A percentile compares a stretch with the other conserved stretches of the same genome.
Conservation (phyloP, 2,797 vertebrate species). For the Tadarida brasiliensis region DNA sequence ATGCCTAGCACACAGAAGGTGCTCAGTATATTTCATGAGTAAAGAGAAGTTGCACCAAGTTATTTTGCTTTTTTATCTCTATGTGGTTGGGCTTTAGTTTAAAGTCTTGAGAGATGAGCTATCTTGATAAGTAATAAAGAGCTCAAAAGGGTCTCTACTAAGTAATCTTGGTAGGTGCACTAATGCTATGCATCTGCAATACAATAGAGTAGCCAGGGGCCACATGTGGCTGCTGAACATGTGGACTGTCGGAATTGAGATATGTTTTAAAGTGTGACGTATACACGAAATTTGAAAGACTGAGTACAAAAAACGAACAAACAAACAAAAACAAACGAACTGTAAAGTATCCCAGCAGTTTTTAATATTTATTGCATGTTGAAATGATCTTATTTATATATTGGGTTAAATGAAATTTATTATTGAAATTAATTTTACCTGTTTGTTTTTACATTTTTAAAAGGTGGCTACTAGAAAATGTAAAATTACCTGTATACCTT, state of each 20-base stretch:
- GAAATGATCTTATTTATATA: neutral
- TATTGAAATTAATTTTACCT: slow-evolving; percentile 38
- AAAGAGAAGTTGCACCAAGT: neutral
- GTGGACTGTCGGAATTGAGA: neutral
- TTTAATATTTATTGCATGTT: slow-evolving; percentile 19
- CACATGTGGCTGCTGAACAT: neutral
- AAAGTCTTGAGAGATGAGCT: slow-evolving; percentile 25
- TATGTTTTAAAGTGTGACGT: neutral
- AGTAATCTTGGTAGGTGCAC: neutral
- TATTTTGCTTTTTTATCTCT: slow-evolving; percentile 54
- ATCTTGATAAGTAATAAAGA: neutral
- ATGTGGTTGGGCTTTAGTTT: neutral
- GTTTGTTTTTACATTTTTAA: slow-evolving; percentile 40
- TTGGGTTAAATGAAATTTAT: slow-evolving; percentile 16
- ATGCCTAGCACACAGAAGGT: neutral
- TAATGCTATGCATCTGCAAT: neutral
- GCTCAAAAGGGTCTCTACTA: neutral
- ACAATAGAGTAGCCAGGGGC: neutral
- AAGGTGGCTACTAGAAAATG: neutral
- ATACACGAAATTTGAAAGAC: neutral
- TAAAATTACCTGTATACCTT: neutral
- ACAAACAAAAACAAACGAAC: no score
- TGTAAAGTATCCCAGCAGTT: neutral
- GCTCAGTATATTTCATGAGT: neutral
- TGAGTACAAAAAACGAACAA: neutral